Evolutionary conservation across 2,797 vertebrate species (phyloP).

Genomic region (Etheostoma perlongum): DNA sequence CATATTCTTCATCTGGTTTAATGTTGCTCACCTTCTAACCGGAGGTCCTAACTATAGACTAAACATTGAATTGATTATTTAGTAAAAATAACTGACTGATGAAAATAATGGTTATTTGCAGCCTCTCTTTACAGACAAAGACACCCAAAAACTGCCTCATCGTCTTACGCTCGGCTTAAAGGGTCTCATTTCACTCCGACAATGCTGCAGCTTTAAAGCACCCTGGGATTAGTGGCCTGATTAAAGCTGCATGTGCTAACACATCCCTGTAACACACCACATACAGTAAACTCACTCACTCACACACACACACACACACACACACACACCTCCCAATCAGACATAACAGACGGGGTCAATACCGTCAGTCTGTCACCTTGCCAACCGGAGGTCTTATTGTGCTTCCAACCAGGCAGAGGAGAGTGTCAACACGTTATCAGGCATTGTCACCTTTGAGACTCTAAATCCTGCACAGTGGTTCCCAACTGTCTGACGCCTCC

Average conservation of each 20-base stretch:
- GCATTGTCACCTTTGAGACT: constrained; percentile 35
- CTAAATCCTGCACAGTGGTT: not conserved
- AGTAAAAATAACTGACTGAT: not conserved
- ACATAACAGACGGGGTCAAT: constrained; percentile 57
- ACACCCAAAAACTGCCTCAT: constrained; percentile 11
- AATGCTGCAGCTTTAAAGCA: constrained; percentile 57
- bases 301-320: constrained; percentile 36
- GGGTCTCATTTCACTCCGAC: constrained; percentile 63
- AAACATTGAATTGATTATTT: not conserved
- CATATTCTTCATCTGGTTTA: not conserved
- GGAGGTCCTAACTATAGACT: not conserved
- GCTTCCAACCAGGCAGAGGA: constrained; percentile 44
- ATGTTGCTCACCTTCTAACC: not conserved
- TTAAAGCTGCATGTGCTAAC: constrained; percentile 65
- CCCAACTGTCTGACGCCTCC: not conserved
- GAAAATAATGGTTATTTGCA: not conserved
- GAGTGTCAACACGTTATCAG: constrained; percentile 67
- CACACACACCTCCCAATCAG: constrained; percentile 51
- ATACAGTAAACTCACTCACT: constrained; percentile 39
- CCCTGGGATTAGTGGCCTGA: constrained; percentile 68
- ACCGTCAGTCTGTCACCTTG: constrained; percentile 69
- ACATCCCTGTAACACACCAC: constrained; percentile 48
- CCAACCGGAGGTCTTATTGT: constrained; percentile 63
- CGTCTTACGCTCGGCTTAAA: constrained; percentile 42
- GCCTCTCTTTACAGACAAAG: constrained; percentile 8